Conservation (phyloP, 2,888 invertebrate species). For the Cistogaster globosa region DNA sequence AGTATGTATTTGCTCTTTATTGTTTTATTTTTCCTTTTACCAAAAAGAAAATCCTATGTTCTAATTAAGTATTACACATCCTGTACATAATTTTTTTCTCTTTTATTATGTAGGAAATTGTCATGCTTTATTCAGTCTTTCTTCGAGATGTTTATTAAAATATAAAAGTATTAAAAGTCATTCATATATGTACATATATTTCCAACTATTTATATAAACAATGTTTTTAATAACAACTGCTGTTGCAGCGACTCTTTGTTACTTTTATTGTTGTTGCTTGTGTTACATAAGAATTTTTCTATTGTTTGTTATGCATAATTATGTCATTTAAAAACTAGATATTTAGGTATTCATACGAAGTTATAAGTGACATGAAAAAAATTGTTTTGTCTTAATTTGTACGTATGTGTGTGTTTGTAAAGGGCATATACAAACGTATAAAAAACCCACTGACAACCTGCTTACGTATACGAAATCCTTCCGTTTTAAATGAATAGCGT, state of each 20-base stretch:
- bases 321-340: too few relatives aligned
- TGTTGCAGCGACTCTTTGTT: conserved; percentile 20
- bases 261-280: conserved; percentile 27
- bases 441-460: conserved; percentile 7
- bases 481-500: conserved; percentile 12
- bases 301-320: conserved; percentile 44
- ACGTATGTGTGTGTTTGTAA: not conserved
- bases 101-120: conserved; percentile 30
- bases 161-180: conserved; percentile 19
- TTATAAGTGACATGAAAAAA: conserved; percentile 36
- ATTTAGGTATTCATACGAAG: too few relatives aligned
- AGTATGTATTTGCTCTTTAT: too few relatives aligned
- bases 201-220: conserved; percentile 45
- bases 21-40: too few relatives aligned
- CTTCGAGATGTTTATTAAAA: conserved; percentile 22
- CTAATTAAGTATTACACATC: conserved; percentile 49
- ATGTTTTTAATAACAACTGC: conserved; percentile 16
- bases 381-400: conserved; percentile 10
- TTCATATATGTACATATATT: conserved; percentile 6
- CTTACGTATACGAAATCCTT: conserved; percentile 32
- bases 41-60: too few relatives aligned
- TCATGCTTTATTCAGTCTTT: conserved; percentile 35
- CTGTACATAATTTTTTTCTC: too few relatives aligned
- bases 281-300: conserved; percentile 51
- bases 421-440: not conserved